These are phyloP conservation scores for Cremastobaeus sp. DNA, from an alignment of 2,888 invertebrate genomes.

Conservation along the genomic window DNA sequence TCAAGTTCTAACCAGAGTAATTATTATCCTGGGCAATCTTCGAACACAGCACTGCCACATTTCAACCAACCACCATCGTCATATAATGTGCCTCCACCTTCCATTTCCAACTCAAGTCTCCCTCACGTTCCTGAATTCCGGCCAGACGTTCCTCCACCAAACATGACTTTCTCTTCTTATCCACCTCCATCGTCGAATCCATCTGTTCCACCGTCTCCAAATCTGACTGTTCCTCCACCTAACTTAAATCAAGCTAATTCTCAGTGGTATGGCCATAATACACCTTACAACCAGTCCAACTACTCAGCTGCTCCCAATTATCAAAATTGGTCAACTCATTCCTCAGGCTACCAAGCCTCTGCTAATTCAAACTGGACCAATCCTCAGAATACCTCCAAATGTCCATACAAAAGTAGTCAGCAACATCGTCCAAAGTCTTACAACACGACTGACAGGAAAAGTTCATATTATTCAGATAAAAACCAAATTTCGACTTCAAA, in stretches of 20 bases:
- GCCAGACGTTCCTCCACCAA: slow-evolving; percentile 58
- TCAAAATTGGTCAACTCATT: slow-evolving; percentile 17
- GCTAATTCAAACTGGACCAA: slow-evolving; percentile 1
- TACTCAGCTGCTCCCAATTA: slow-evolving; percentile 7
- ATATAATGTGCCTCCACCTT: slow-evolving; percentile 63
- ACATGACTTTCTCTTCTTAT: slow-evolving; percentile 62
- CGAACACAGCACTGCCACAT: slow-evolving; percentile 61
- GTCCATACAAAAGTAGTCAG: slow-evolving; percentile 11
- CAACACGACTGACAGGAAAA: slow-evolving; percentile 6
- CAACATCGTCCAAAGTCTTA: not conserved
- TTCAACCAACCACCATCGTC: slow-evolving; percentile 64
- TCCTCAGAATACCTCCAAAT: not conserved
- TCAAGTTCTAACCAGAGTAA: slow-evolving; percentile 26
- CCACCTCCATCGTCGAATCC: slow-evolving; percentile 43
- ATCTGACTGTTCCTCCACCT: slow-evolving; percentile 28
- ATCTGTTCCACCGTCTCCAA: not conserved
- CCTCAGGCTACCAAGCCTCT: slow-evolving; percentile 5
- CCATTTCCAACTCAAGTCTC: slow-evolving; percentile 54
- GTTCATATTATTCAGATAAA: slow-evolving; percentile 22
- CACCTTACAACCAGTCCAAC: not conserved
- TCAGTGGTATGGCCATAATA: slow-evolving; percentile 23
- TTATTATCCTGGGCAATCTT: slow-evolving; percentile 20
- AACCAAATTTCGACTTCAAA: slow-evolving; percentile 8
- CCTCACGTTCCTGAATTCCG: slow-evolving; percentile 60
- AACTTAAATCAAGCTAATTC: slow-evolving; percentile 5